Base-by-base conservation (phyloP, 2,888 invertebrate species). In the Piscicola geometra region DNA sequence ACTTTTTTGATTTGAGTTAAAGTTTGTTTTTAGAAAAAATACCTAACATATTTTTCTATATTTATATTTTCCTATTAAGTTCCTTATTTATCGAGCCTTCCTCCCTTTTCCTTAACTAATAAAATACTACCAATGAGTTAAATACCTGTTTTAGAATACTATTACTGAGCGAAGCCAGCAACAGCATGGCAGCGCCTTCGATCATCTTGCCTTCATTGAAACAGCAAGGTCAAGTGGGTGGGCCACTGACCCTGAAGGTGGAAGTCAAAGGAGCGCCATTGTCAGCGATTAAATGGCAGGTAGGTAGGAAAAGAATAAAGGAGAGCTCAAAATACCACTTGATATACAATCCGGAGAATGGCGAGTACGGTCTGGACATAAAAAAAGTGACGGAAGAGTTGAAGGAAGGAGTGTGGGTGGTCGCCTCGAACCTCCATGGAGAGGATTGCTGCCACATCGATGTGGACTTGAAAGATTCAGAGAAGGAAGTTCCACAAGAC, bases 391-490 rank as follows among this genome's bases (percentile, higher is more conserved):
- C 70, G 0, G 71, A 60, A 25, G 76, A 76, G 36, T 66, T 76
- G 47, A 66, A 71, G 28, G 71, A 76, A 71, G 76, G 76, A 41
- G 66, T 76, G 0, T 76, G 76, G 76, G 71, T 76, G 30, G 71
- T 71, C 15, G 76, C 76, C 15, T 64, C 64, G 0, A 76, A 76
- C 50, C 32, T n/a, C 41, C 30, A 28, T 32, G 76, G 76, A 3
- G 76, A 76, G 36, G 76, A 76, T 33, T 76, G 76, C 50, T 71
- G 76, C 33, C 71, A 64, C 25, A n/a, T 76, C 36, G 66, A 71
- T 35, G 71, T 76, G 30, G 25, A 73, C n/a, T 25, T 64, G 52
- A 25, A 36, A 32, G 60, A 33, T 15, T 30, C 33, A 32, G 56
- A 60, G 33, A 28, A n/a, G 32, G 33, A n/a, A n/a, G n/a, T n/a